Evolutionary conservation across 2,888 invertebrate genomes (phyloP).

Genomic region (Cheilosia soror): DNA sequence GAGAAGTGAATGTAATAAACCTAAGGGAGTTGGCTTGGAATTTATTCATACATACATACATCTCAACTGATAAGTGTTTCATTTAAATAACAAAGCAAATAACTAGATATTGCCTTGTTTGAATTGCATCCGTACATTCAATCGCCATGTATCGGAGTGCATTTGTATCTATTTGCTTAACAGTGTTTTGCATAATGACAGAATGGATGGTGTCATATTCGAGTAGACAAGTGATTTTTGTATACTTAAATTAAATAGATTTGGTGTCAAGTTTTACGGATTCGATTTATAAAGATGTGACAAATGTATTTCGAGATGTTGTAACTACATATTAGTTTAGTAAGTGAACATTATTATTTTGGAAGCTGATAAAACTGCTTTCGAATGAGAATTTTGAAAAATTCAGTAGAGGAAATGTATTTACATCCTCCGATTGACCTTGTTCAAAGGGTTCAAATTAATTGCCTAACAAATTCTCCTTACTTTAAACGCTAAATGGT

Average conservation of each 20-base stretch:
- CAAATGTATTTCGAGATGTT: not conserved
- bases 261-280: not conserved
- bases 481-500: no score
- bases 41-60: no score
- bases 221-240: not conserved
- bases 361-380: not conserved
- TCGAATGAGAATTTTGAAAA: not conserved
- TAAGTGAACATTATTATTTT: not conserved
- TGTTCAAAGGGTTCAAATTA: no score
- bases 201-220: not conserved
- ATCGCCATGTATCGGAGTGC: not conserved
- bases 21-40: not conserved
- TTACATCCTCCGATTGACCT: no score
- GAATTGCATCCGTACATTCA: not conserved
- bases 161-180: not conserved
- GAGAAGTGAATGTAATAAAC: not conserved
- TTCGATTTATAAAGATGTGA: not conserved
- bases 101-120: constrained; percentile 16
- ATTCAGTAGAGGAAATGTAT: not conserved
- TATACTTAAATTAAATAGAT: not conserved
- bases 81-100: constrained; percentile 8
- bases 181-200: constrained; percentile 11
- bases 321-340: not conserved
- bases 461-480: no score
- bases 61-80: constrained; percentile 29